phyloP scores from a whole-genome alignment of 2,797 vertebrate species.

The Tokudaia muenninki region DNA sequence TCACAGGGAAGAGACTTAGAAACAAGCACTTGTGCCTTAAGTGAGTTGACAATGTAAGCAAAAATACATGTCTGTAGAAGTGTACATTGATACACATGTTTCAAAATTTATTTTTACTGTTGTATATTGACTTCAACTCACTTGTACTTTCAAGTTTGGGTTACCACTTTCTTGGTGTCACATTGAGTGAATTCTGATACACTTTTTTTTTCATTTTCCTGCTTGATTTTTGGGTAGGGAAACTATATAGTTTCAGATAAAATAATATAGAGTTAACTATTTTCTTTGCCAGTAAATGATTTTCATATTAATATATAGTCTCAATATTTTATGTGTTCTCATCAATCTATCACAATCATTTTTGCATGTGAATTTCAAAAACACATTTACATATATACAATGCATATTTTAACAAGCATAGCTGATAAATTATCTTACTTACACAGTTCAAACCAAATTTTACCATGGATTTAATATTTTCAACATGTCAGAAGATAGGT shows the following conservation, averaged over 20 bases:
- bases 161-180: neutral
- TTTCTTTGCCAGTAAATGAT: slow-evolving; percentile 13
- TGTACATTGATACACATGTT: neutral
- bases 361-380: slow-evolving; percentile 54
- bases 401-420: slow-evolving; percentile 38
- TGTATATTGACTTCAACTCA: slow-evolving; percentile 6
- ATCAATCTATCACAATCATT: slow-evolving; percentile 1
- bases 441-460: slow-evolving; percentile 39
- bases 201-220: slow-evolving; percentile 29
- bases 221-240: neutral
- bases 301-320: neutral
- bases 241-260: neutral
- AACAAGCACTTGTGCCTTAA: neutral
- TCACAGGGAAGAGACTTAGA: neutral
- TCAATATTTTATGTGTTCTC: slow-evolving; percentile 24
- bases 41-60: neutral
- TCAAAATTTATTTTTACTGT: neutral
- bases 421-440: slow-evolving; percentile 59
- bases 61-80: neutral
- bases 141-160: neutral
- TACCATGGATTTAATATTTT: slow-evolving; percentile 37
- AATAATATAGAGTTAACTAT: slow-evolving; percentile 7
- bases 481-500: neutral
- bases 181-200: neutral
- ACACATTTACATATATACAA: slow-evolving; percentile 7